Evolutionary conservation across 2,797 vertebrate genomes (phyloP).

Genomic region (Cichlasoma orientale): DNA sequence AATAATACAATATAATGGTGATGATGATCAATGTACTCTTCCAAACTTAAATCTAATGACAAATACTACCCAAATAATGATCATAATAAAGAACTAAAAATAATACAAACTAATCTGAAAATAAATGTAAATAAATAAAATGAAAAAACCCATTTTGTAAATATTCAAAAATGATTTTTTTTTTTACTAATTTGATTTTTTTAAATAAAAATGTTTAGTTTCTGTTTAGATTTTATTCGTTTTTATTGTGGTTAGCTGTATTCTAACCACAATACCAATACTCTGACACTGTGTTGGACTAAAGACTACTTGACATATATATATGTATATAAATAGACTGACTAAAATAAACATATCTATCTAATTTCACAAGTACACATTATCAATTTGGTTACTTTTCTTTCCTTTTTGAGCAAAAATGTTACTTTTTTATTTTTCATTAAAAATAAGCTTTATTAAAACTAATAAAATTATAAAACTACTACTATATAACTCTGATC

Average conservation of each 20-base stretch:
- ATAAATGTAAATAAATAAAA: background rate
- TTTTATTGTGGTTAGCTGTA: background rate
- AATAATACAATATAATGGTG: background rate
- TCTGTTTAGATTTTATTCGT: background rate
- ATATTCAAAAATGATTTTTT: background rate
- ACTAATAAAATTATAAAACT: background rate
- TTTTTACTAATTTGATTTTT: too few relatives aligned
- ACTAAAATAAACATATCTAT: too few relatives aligned
- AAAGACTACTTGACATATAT: too few relatives aligned
- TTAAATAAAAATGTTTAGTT: background rate
- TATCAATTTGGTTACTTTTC: background rate
- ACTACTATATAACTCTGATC: background rate
- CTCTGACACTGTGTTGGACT: background rate
- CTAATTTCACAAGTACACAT: background rate
- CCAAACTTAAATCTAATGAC: background rate
- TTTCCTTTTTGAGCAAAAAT: background rate
- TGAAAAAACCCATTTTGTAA: background rate
- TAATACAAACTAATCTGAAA: background rate
- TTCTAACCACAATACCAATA: background rate
- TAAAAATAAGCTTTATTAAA: background rate
- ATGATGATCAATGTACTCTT: background rate
- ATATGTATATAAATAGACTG: too few relatives aligned
- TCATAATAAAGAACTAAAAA: background rate
- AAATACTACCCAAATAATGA: background rate
- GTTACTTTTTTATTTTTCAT: background rate